phyloP scores from a whole-genome alignment of 2,888 invertebrate species.

The Augochlorella aurata region DNA sequence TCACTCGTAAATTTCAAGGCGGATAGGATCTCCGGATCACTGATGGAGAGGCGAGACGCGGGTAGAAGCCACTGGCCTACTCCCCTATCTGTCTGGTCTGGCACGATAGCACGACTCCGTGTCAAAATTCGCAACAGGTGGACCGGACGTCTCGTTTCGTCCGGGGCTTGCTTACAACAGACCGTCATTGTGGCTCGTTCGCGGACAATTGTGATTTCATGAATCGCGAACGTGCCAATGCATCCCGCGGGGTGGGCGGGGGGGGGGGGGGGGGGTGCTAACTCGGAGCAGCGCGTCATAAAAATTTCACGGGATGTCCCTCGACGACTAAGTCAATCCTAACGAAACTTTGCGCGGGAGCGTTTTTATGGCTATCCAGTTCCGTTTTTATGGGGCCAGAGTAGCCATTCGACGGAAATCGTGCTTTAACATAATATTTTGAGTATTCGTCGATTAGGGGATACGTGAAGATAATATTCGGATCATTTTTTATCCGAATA shows the following conservation, averaged over 20 bases:
- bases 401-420: background rate
- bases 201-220: conserved; percentile 65
- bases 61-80: conserved; percentile 32
- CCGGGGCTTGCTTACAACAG: conserved; percentile 52
- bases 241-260: conserved; percentile 4
- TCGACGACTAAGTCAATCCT: background rate
- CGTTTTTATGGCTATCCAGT: background rate
- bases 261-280: conserved; percentile 18
- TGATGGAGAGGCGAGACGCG: conserved; percentile 11
- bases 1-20: conserved; percentile 45
- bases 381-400: background rate
- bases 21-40: conserved; percentile 39
- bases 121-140: conserved; percentile 78
- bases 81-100: conserved; percentile 54
- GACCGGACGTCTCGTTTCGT: conserved; percentile 74
- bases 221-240: conserved; percentile 51
- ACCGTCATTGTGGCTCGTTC: conserved; percentile 47
- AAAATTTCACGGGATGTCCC: conserved; percentile 12
- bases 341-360: background rate
- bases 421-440: background rate
- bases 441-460: background rate
- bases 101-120: conserved; percentile 57
- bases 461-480: background rate
- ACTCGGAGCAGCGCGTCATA: background rate
- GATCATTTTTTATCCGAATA: too few relatives aligned